Conservation (phyloP, 2,113 vertebrate species). For the Rana temporaria region DNA sequence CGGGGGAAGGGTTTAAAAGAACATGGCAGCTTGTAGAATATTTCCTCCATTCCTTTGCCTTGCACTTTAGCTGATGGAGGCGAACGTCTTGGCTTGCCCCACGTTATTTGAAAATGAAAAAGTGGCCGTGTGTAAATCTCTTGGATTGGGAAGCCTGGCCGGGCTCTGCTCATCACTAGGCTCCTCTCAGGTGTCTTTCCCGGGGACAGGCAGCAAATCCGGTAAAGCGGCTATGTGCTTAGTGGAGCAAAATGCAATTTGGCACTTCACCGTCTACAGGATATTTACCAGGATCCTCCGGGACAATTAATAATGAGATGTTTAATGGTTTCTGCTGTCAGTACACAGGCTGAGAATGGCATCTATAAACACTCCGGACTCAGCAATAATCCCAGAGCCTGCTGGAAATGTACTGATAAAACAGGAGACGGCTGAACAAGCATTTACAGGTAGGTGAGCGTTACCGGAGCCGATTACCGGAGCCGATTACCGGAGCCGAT, state of each 20-base stretch:
- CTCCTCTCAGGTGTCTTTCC: neutral
- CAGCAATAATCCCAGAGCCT: constrained; percentile 33
- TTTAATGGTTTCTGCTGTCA: constrained; percentile 39
- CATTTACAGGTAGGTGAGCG: neutral
- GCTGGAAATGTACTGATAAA: constrained; percentile 9
- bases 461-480: neutral
- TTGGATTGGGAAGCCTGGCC: neutral
- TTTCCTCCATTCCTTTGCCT: too few species aligned
- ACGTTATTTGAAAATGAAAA: neutral
- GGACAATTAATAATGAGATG: constrained; percentile 28
- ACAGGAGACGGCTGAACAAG: neutral
- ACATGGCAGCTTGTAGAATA: too few species aligned
- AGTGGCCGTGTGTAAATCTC: neutral
- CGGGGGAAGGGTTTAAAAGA: too few species aligned
- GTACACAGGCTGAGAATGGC: constrained; percentile 19
- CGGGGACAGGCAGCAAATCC: neutral
- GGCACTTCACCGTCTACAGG: constrained; percentile 9
- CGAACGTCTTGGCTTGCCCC: neutral
- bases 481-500: too few species aligned
- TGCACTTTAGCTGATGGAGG: too few species aligned
- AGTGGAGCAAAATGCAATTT: constrained; percentile 4
- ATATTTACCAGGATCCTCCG: constrained; percentile 24
- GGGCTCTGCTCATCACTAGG: neutral
- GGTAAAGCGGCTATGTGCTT: constrained; percentile 8
- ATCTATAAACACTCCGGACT: neutral